These are phyloP conservation scores for Halocaridina rubra DNA, from an alignment of 2,888 invertebrate genomes.

Conservation along the genomic window DNA sequence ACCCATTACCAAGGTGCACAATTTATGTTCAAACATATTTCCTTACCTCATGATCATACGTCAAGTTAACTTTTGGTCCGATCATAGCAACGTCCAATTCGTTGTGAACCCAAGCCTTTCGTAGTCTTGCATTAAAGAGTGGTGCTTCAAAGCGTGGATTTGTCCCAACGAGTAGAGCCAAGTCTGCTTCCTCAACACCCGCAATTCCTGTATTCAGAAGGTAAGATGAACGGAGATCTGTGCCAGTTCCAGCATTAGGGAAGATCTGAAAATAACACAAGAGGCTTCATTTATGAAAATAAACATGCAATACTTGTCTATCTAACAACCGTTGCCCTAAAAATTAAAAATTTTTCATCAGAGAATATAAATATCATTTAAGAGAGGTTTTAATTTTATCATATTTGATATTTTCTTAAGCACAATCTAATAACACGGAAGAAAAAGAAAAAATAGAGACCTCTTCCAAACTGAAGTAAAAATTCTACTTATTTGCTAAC, in stretches of 20 bases:
- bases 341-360: no score
- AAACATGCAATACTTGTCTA: no score
- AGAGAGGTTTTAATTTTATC: no score
- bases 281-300: no score
- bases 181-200: conserved; percentile 92
- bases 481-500: no score
- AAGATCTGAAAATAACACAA: conserved; percentile 74
- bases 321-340: no score
- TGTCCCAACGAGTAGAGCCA: conserved; percentile 91
- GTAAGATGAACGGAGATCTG: conserved; percentile 91
- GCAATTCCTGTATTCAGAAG: conserved; percentile 90
- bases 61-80: conserved; percentile 91
- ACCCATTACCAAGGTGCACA: no score
- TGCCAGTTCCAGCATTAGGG: conserved; percentile 82
- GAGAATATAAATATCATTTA: no score
- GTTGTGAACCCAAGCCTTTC: conserved; percentile 95
- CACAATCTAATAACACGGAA: no score
- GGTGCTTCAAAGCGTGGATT: conserved; percentile 98
- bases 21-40: not conserved
- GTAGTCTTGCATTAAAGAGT: conserved; percentile 91
- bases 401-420: no score
- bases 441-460: no score
- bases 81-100: conserved; percentile 87
- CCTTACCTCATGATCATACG: conserved; percentile 85
- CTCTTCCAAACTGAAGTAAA: no score